Base-by-base conservation (phyloP, 2,113 vertebrate species). In the Notechis scutatus region DNA sequence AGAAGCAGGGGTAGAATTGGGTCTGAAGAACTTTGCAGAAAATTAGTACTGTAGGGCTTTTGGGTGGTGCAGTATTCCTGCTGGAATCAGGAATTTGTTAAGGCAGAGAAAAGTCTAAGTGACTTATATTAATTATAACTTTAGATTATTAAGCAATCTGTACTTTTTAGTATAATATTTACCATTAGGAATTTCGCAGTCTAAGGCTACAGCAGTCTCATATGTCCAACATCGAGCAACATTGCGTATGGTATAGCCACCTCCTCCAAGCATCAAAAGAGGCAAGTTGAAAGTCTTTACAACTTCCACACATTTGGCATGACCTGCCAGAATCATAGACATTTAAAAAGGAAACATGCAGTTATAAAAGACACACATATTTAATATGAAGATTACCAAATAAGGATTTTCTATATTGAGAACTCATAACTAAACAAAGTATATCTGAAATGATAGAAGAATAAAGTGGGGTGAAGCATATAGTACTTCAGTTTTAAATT, bases 261-360 rank as follows among this genome's bases (percentile, higher is more conserved):
- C 98, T 95, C 98, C 98, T 57, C 98, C 98, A 87, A 98, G 97
- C 98, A 98, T 98, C 94, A 98, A 96, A 87, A 98, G 94, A 0
- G 98, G 98, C 93, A 98, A 97, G 94, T 98, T 98, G 93, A 98
- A 98, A 81, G 98, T 98, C 95, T 98, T 98, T 23, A 98, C 98
- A 96, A 98, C 98, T 96, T 98, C 98, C 93, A 98, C 98, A 96
- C 98, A 98, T 93, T 98, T 98, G 95, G 98, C 98, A 95, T 98
- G 98, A 96, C 98, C 98, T 98, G 95, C 86, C 47, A 94, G 29
- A 96, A 88, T 54, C 24, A 91, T 4, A 18, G 95, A 96, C 74
- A 91, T 45, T 34, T 50, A 88, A 90, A 91, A 47, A 85, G 23
- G 87, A 92, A 47, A 87, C 26, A 61, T 87, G 42, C 20, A 92